These are phyloP conservation scores for Oppia nitens DNA, from an alignment of 1,140 invertebrate genomes.

Conservation along the genomic window DNA sequence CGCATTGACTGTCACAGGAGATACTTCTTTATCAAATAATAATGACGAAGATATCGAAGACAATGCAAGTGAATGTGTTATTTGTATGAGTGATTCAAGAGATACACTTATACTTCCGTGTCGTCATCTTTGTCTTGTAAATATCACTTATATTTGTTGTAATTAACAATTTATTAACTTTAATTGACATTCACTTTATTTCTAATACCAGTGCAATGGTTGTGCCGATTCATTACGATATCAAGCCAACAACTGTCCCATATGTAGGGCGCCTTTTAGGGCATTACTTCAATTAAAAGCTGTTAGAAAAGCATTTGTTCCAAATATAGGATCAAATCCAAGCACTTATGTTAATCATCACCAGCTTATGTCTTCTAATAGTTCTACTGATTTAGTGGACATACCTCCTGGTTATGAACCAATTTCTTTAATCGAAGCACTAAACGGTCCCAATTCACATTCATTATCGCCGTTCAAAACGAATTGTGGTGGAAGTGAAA, in stretches of 20 bases:
- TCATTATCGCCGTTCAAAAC: conserved; percentile 23
- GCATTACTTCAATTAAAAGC: conserved; percentile 89
- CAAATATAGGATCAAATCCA: background rate
- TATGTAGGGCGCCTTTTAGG: conserved; percentile 90
- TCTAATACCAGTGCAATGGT: too few species aligned
- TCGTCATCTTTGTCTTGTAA: conserved; percentile 85
- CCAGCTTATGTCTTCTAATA: background rate
- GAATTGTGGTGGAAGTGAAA: background rate
- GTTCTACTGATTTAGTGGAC: conserved; percentile 30
- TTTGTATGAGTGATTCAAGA: conserved; percentile 93
- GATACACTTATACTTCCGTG: conserved; percentile 97
- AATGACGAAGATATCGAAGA: conserved; percentile 74
- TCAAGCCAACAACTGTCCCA: conserved; percentile 92
- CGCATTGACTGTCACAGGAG: conserved; percentile 25
- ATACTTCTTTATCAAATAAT: background rate
- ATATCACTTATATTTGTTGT: too few species aligned
- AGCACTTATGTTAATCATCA: background rate
- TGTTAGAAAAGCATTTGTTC: conserved; percentile 53
- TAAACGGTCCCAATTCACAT: conserved; percentile 65
- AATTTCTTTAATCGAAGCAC: conserved; percentile 86
- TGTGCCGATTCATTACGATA: conserved; percentile 93
- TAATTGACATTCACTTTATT: too few species aligned
- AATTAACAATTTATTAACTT: too few species aligned
- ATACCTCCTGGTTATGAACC: conserved; percentile 85
- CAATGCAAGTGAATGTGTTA: conserved; percentile 93